Conservation (phyloP, 2,888 invertebrate species). For the Drosophila borealis region DNA sequence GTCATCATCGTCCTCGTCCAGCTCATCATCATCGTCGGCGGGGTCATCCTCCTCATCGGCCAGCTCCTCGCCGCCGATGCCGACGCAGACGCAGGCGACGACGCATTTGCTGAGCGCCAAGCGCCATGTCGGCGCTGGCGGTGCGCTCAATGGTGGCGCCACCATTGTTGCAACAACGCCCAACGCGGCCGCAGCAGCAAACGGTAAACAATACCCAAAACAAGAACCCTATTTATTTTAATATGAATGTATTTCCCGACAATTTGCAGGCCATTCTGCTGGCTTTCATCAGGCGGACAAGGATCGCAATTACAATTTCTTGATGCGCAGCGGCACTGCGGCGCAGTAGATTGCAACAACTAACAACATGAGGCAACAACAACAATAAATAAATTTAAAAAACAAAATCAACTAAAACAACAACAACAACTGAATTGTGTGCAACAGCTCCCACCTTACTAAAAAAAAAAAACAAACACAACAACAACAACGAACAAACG, state of each 20-base stretch:
- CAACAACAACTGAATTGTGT: conserved; percentile 72
- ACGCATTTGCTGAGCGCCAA: conserved; percentile 58
- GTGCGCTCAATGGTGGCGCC: conserved; percentile 60
- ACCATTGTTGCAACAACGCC: conserved; percentile 70
- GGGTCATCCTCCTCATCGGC: conserved; percentile 52
- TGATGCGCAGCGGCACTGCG: conserved; percentile 70
- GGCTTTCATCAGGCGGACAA: conserved; percentile 72
- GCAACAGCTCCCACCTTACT: conserved; percentile 75
- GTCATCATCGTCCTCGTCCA: conserved; percentile 56
- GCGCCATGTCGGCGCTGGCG: conserved; percentile 48
- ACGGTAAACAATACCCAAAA: conserved; percentile 60
- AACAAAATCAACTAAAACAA: conserved; percentile 26
- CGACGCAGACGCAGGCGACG: conserved; percentile 29
- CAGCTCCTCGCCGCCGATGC: conserved; percentile 75
- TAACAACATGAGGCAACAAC: not conserved
- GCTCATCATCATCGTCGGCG: conserved; percentile 50
- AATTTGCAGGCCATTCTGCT: conserved; percentile 29
- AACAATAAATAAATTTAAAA: conserved; percentile 17
- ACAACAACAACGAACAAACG: conserved; percentile 21
- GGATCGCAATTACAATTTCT: conserved; percentile 71
- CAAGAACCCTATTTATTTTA: too few relatives aligned
- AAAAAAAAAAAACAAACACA: conserved; percentile 20
- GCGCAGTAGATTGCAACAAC: conserved; percentile 52
- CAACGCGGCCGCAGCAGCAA: conserved; percentile 56
- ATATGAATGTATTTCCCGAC: not conserved